Evolutionary conservation across 1,140 invertebrate genomes (phyloP).

Genomic region (Drosophila yakuba): DNA sequence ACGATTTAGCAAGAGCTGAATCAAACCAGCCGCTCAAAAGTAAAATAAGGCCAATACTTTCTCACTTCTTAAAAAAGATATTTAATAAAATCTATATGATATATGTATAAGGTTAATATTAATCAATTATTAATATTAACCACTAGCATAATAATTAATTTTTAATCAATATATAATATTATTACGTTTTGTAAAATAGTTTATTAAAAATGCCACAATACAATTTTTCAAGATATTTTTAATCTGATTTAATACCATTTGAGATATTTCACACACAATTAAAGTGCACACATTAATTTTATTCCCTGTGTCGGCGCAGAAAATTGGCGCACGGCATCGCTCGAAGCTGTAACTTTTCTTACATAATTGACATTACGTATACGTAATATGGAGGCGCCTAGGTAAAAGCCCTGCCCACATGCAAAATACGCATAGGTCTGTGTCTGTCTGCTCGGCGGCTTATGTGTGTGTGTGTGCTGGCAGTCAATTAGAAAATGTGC

Average conservation of each 20-base stretch:
- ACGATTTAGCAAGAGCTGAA: not conserved
- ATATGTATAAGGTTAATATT: no score
- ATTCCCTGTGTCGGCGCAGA: not conserved
- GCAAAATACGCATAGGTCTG: slow-evolving; percentile 6
- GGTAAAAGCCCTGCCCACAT: slow-evolving; percentile 9
- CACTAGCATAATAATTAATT: no score
- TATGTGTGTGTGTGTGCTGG: slow-evolving; percentile 26
- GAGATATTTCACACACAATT: not conserved
- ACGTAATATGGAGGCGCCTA: slow-evolving; percentile 62
- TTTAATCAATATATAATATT: no score
- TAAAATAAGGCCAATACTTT: no score
- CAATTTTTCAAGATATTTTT: no score
- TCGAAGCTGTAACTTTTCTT: slow-evolving; percentile 69
- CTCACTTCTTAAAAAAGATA: no score
- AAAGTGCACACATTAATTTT: not conserved
- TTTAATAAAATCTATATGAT: no score
- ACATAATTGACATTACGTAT: slow-evolving; percentile 79
- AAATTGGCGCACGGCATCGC: slow-evolving; percentile 35
- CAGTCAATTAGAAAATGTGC: slow-evolving; percentile 81
- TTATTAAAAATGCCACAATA: no score
- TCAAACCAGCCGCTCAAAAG: no score
- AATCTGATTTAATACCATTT: no score
- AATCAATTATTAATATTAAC: no score
- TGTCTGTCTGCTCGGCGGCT: slow-evolving; percentile 6
- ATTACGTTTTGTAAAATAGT: no score